A percentile compares a stretch with the other conserved stretches of the same genome.
Evolutionary conservation across 2,797 vertebrate species (phyloP).

Genomic region (Sebastes melanostomus): DNA sequence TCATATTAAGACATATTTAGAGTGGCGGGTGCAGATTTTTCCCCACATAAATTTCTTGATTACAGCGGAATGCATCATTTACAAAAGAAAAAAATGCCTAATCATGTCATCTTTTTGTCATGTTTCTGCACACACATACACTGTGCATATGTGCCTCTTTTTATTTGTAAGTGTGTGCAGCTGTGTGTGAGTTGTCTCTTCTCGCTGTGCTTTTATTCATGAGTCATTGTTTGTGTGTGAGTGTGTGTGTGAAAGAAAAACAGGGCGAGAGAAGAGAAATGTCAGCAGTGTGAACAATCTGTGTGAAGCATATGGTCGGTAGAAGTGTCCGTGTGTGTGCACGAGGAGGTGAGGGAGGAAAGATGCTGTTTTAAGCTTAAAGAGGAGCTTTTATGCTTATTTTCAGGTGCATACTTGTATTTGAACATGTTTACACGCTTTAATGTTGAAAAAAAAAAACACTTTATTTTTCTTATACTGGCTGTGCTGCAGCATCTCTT

Average conservation of each 20-base stretch:
- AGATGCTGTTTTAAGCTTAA: constrained; percentile 22
- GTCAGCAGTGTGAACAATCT: constrained; percentile 45
- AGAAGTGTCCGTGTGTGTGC: constrained; percentile 4
- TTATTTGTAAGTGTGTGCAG: constrained; percentile 61
- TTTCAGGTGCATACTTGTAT: too few relatives aligned
- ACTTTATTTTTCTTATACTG: too few relatives aligned
- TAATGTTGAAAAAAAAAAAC: too few relatives aligned
- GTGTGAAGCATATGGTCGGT: constrained; percentile 46
- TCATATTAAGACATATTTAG: constrained; percentile 74
- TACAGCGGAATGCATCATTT: constrained; percentile 21
- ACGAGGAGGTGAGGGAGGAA: neutral
- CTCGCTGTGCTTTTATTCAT: constrained; percentile 47
- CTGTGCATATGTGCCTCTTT: constrained; percentile 19
- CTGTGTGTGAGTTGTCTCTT: constrained; percentile 49
- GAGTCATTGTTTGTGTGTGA: constrained; percentile 63
- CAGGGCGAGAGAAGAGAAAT: constrained; percentile 34
- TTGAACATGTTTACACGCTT: too few relatives aligned
- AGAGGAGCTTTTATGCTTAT: too few relatives aligned
- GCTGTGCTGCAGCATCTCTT: too few relatives aligned
- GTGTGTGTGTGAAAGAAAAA: constrained; percentile 38
- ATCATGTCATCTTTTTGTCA: constrained; percentile 13
- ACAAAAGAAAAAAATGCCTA: constrained; percentile 19
- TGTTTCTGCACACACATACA: constrained; percentile 8
- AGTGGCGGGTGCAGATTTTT: constrained; percentile 45
- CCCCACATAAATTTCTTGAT: constrained; percentile 35